Evolutionary conservation across 2,797 vertebrate genomes (phyloP), one percentile per base, ranked within the genome.

Genomic region (Pangasius sanitwongsei): DNA sequence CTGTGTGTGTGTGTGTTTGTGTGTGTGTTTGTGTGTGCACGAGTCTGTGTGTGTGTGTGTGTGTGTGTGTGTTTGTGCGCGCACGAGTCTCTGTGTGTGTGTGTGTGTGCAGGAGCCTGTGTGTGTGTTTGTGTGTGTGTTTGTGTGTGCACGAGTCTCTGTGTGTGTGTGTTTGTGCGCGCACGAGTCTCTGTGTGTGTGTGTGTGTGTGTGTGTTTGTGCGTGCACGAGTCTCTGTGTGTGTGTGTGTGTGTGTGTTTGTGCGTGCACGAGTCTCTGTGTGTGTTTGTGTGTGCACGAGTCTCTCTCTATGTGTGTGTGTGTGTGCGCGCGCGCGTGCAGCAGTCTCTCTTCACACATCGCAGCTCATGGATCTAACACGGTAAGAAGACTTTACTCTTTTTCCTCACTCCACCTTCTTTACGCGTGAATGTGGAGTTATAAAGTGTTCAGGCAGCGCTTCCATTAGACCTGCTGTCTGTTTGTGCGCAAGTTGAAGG

Each of bases 311-410:
- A n/a, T n/a, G n/a, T n/a, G 31, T 34, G 80, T 57, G 55, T 18
- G 34, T 44, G 57, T 6, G 37, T 18, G 82, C 0, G 82, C 3
- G 50, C 18, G 53, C 1, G 48, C 0, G 61, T 3, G 8, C 25
- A 63, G 61, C 6, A 83, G 23, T 28, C 20, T 16, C 34, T 61
- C 34, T 41, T 3, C 31, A 41, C 25, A 44, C 25, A 28, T 7
- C 1, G 57, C 20, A 23, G 25, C 55, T 75, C 23, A 86, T 86
- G 85, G 55, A 15, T 86, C 55, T 9, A 2, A 57, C 13, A 59
- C 57, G 70, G 85, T 85, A 50, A 89, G 37, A 4, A 61, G 0
- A 34, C 96, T 98, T 97, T 86, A 97, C 97, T 91, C 31, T 25
- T 41, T 69, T 89, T 69, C 1, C 7, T 80, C 37, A 37, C 57